Evolutionary conservation across 2,113 vertebrate genomes (phyloP), one percentile per base, ranked within the genome.

Genomic region (Helogale parvula): DNA sequence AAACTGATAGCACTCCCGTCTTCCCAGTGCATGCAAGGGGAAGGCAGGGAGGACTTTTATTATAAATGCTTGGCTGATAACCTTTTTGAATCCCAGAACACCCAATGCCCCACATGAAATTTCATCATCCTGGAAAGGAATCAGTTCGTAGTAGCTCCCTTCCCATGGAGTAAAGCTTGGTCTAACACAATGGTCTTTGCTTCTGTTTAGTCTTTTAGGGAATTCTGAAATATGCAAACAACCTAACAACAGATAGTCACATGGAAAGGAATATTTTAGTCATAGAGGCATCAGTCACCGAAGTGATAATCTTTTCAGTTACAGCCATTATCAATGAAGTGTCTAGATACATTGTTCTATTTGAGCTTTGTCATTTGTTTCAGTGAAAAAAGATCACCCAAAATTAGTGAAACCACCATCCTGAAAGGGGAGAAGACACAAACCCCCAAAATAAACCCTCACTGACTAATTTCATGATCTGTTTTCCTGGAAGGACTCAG

Each of bases 21-120:
- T 98, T 98, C 89, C 97, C 98, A 85, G 88, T 88, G 95, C 93
- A 96, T 97, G 84, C 97, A 92, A 98, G 95, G 97, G 88, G 93
- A 98, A 98, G 97, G 96, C 96, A 98, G 96, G 94, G 97, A 94
- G 96, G 97, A 98, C 96, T 98, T 98, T 98, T 98, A 98, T 99
- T 99, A 99, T 98, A 98, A 99, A 99, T 99, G 98, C 98, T 98
- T 99, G 96, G 95, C 98, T 98, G 99, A 99, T 99, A 99, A 99
- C 99, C 99, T 99, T 99, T 99, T 97, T 98, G 98, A 99, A 98
- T 99, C 98, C 98, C 98, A 97, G 96, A 99, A 97, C 98, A 98
- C 98, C 98, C 97, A 98, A 98, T 23, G 74, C 97, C 97, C 98
- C 98, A 98, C 96, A 98, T 98, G 98, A 98, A 98, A 98, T 98